Conservation (phyloP, 2,888 invertebrate genomes). For the Mantis religiosa region DNA sequence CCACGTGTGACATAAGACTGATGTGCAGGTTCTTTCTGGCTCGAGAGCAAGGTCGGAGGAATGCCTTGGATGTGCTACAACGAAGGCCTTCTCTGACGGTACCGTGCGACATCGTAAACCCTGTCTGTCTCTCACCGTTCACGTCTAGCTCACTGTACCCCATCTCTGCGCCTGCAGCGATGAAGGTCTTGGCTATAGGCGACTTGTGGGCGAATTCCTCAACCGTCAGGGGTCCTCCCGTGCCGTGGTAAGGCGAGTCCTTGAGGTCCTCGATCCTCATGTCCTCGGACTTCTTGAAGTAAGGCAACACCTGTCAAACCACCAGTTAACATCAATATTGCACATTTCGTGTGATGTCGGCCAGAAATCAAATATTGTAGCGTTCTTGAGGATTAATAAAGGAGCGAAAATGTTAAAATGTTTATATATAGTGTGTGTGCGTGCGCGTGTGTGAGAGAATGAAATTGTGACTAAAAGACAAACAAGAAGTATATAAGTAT, state of each 20-base stretch:
- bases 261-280: constrained; percentile 60
- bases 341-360: no score
- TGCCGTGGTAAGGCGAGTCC: constrained; percentile 61
- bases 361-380: no score
- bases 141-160: constrained; percentile 68
- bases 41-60: constrained; percentile 57
- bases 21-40: constrained; percentile 51
- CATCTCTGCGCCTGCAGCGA: constrained; percentile 64
- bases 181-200: constrained; percentile 62
- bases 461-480: no score
- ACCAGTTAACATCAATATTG: no score
- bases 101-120: constrained; percentile 72
- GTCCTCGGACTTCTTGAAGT: constrained; percentile 78
- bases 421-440: no score
- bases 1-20: constrained; percentile 62
- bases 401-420: no score
- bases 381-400: no score
- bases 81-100: constrained; percentile 73
- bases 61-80: constrained; percentile 81
- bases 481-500: no score
- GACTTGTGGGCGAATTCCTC: constrained; percentile 69
- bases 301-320: constrained; percentile 51
- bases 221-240: constrained; percentile 67
- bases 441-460: no score
- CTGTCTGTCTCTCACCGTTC: constrained; percentile 75